Percentiles rank a stretch among this genome's conserved stretches.
These are phyloP conservation scores for Seladonia tumulorum DNA, from an alignment of 2,888 invertebrate genomes.

Conservation along the genomic window DNA sequence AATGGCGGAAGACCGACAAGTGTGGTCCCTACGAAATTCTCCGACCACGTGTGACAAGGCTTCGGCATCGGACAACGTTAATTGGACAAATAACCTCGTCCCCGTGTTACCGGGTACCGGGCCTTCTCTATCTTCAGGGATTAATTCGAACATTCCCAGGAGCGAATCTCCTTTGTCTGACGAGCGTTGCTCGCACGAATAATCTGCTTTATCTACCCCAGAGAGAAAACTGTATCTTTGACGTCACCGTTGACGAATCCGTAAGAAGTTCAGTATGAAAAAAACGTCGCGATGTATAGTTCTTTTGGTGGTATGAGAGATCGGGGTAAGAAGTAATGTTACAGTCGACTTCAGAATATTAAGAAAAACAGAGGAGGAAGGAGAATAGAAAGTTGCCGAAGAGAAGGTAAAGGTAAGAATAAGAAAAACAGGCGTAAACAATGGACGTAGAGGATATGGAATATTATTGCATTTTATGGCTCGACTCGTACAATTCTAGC, in stretches of 20 bases:
- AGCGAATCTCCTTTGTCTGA: constrained; percentile 10
- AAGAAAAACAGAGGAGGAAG: too few species aligned
- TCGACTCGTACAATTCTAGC: too few species aligned
- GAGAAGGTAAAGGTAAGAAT: too few species aligned
- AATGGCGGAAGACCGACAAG: constrained; percentile 54
- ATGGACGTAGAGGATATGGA: too few species aligned
- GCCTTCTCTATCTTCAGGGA: constrained; percentile 23
- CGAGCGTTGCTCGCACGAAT: not conserved
- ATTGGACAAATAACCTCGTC: constrained; percentile 64
- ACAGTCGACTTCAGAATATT: not conserved
- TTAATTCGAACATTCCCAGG: constrained; percentile 15
- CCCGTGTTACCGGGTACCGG: not conserved
- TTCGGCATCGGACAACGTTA: constrained; percentile 53
- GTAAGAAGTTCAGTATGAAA: not conserved
- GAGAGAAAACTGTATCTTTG: not conserved
- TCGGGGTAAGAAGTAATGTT: not conserved
- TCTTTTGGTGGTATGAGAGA: not conserved
- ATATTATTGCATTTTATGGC: too few species aligned
- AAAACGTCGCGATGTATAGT: not conserved
- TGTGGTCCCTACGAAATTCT: constrained; percentile 46
- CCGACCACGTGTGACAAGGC: constrained; percentile 41
- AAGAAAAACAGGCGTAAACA: too few species aligned
- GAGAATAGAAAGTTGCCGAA: too few species aligned
- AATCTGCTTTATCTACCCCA: constrained; percentile 12
- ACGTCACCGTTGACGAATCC: not conserved